A percentile compares a stretch with the other conserved stretches of the same genome.
These are phyloP conservation scores for Amblyopsis rosae DNA, from an alignment of 2,113 vertebrate genomes.

Conservation along the genomic window DNA sequence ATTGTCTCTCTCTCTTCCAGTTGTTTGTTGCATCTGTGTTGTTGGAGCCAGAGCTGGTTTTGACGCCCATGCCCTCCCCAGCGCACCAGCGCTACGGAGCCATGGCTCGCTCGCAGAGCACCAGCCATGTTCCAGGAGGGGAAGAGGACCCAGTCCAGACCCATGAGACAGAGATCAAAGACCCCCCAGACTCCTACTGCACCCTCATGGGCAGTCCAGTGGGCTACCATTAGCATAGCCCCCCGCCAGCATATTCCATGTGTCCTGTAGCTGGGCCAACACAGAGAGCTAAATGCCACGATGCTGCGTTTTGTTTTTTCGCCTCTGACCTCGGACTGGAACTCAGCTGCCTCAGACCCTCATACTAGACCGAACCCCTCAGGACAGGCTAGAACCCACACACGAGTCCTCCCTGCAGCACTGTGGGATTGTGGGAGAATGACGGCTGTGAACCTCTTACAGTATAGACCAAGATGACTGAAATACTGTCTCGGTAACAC, in stretches of 20 bases:
- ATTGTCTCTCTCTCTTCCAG: constrained; percentile 68
- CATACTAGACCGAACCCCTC: constrained; percentile 31
- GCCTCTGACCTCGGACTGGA: constrained; percentile 54
- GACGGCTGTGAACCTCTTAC: constrained; percentile 17
- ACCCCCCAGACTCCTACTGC: constrained; percentile 74
- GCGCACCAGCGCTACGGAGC: constrained; percentile 92
- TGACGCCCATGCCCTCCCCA: constrained; percentile 90
- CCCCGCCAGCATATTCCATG: constrained; percentile 32
- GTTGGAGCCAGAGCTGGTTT: constrained; percentile 89
- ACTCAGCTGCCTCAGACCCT: constrained; percentile 54
- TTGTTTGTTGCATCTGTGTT: constrained; percentile 92
- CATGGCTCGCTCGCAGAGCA: constrained; percentile 84
- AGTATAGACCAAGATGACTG: constrained; percentile 24
- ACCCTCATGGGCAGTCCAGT: constrained; percentile 80
- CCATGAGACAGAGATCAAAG: constrained; percentile 82
- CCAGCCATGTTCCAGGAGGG: constrained; percentile 59
- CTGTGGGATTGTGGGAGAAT: constrained; percentile 18
- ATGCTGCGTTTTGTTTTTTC: constrained; percentile 55
- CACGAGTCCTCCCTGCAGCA: constrained; percentile 3
- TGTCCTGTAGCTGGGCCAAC: constrained; percentile 49
- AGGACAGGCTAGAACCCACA: constrained; percentile 15
- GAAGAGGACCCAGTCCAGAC: constrained; percentile 74
- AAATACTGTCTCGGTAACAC: constrained; percentile 18
- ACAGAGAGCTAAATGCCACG: constrained; percentile 55
- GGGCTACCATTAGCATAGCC: constrained; percentile 77